phyloP scores from a whole-genome alignment of 2,888 invertebrate genomes.

The Xiphydria camelus region DNA sequence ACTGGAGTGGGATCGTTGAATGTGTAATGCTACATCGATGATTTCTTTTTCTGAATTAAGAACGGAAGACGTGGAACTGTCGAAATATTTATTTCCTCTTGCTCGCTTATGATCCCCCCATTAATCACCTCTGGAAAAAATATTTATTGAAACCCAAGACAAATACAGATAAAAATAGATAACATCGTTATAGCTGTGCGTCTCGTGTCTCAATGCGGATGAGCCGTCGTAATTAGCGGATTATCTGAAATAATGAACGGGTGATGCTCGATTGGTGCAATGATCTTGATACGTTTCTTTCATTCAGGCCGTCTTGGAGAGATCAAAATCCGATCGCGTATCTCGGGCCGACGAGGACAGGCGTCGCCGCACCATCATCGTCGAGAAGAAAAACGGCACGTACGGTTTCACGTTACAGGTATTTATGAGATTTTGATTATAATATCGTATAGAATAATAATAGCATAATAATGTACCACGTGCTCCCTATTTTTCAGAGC shows the following conservation, averaged over 20 bases:
- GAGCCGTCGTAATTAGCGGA: not conserved
- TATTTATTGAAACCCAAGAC: no score
- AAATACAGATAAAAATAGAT: no score
- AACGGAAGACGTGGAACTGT: no score
- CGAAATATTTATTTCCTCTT: no score
- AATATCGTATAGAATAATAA: not conserved
- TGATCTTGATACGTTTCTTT: no score
- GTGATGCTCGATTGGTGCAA: not conserved
- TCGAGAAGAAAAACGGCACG: slow-evolving; percentile 85
- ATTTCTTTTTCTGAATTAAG: no score
- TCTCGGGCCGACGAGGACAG: slow-evolving; percentile 83
- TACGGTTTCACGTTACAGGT: slow-evolving; percentile 93
- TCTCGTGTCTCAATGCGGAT: no score
- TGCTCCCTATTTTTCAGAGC: slow-evolving; percentile 69
- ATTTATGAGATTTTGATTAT: slow-evolving; percentile 15
- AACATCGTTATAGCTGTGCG: no score
- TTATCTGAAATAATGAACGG: not conserved
- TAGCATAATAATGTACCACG: not conserved
- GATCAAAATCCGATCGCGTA: slow-evolving; percentile 74
- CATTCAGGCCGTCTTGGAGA: slow-evolving; percentile 67
- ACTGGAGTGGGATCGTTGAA: slow-evolving; percentile 56
- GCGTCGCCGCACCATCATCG: slow-evolving; percentile 85
- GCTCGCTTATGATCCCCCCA: no score
- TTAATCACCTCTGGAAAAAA: no score
- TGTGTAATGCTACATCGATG: slow-evolving; percentile 48